Evolutionary conservation across 1,140 invertebrate genomes (phyloP), one percentile per base, ranked within the genome.

Genomic region (Halotydeus destructor): DNA sequence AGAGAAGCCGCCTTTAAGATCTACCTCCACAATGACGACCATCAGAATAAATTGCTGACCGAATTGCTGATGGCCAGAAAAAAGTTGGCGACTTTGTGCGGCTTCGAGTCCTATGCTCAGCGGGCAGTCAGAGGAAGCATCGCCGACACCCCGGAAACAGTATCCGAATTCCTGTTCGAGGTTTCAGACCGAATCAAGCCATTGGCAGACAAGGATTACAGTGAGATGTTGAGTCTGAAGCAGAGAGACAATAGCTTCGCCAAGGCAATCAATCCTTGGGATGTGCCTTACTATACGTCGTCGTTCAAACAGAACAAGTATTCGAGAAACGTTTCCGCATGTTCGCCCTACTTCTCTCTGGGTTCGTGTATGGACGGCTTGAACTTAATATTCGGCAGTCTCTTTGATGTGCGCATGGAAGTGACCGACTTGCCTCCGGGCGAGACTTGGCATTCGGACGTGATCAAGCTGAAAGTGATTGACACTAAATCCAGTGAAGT

Each of bases 291-390:
- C 60, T 78, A 49, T 14, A 49, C 34, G 0, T 22, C 39, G 8
- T 21, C 24, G 30, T 26, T 43, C 21, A 52, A 48, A 35, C 35
- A 41, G 9, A 30, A 26, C 25, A 27, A 26, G 21, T 52, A 39
- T 26, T 45, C 21, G 31, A 6, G 37, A 12, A 65, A 65, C 30
- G 56, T 58, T 24, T 41, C 43, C 14, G 77, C 84, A 52, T 80
- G 76, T 54, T 64, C 74, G 28, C 77, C 82, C 0, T 96, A 91
- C 57, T 91, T 97, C 58, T 91, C 86, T 0, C 63, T 96, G 0
- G 89, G 89, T 6, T 69, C 72, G 38, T 93, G 88, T 54, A 96
- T 97, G 84, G 85, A 96, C 52, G 91, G 91, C 0, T 60, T 96
- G 3, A 85, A 86, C 60, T 70, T 74, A 52, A 60, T 97, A 6